phyloP scores from a whole-genome alignment of 2,888 invertebrate genomes.

The Drepanosiphum platanoidis region DNA sequence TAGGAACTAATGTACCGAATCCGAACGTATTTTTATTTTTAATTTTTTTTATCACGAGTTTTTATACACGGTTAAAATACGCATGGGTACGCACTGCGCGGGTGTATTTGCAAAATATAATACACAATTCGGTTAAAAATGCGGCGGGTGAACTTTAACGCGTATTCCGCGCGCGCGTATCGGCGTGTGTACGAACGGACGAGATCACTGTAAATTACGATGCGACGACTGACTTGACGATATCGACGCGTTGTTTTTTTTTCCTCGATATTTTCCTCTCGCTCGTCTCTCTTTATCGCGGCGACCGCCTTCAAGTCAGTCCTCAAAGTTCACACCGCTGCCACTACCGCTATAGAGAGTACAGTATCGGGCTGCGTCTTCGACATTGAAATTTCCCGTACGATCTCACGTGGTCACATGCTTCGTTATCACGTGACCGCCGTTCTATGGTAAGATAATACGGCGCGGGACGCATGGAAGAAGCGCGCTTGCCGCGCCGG shows the following conservation, averaged over 20 bases:
- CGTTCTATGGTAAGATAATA: conserved; percentile 4
- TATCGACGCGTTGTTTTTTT: too few species aligned
- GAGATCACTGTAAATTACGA: background rate
- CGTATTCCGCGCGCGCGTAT: background rate
- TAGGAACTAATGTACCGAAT: conserved; percentile 17
- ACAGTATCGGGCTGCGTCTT: background rate
- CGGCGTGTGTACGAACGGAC: background rate
- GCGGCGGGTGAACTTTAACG: background rate
- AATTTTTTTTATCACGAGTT: too few species aligned
- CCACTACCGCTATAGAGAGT: too few species aligned
- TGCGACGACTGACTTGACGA: background rate
- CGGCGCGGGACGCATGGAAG: background rate
- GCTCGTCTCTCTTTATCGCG: background rate
- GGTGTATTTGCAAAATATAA: background rate
- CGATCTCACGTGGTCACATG: conserved; percentile 57
- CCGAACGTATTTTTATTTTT: background rate
- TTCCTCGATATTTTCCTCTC: too few species aligned
- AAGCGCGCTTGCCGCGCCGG: background rate
- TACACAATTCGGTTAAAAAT: background rate
- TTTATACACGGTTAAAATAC: background rate
- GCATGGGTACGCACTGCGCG: background rate
- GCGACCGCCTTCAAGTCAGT: background rate
- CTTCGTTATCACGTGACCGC: conserved; percentile 39
- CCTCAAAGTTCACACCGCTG: background rate
- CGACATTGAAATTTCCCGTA: conserved; percentile 27